Conservation (phyloP, 2,888 invertebrate genomes). For the Notodonta dromedarius region DNA sequence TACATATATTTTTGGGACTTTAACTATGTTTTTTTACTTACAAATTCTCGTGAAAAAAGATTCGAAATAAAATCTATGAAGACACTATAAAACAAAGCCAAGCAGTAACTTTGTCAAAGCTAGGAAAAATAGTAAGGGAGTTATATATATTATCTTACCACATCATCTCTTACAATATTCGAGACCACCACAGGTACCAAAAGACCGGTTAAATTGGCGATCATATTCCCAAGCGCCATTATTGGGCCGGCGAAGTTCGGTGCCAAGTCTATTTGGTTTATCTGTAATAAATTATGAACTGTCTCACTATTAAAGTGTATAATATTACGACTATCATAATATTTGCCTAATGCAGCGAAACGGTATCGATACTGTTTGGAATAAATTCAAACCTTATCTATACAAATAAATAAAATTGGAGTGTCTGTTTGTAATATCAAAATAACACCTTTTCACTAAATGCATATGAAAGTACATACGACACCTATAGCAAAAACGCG, state of each 20-base stretch:
- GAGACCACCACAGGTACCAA: slow-evolving; percentile 88
- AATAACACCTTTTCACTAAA: too few relatives aligned
- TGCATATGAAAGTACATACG: too few relatives aligned
- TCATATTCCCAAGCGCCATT: slow-evolving; percentile 91
- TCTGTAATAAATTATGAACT: slow-evolving; percentile 59
- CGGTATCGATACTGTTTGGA: background rate
- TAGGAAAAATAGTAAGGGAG: too few relatives aligned
- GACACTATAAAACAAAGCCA: too few relatives aligned
- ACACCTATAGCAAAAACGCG: too few relatives aligned
- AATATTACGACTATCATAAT: background rate
- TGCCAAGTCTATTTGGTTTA: slow-evolving; percentile 91
- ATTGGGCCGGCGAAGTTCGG: slow-evolving; percentile 91
- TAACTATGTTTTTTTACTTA: too few relatives aligned
- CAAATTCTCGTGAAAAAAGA: too few relatives aligned
- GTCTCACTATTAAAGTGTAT: background rate
- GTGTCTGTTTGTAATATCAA: too few relatives aligned
- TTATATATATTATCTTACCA: slow-evolving; percentile 42
- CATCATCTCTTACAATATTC: slow-evolving; percentile 84
- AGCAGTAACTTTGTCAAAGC: too few relatives aligned
- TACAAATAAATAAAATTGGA: too few relatives aligned
- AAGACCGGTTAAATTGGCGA: slow-evolving; percentile 88
- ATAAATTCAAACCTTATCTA: slow-evolving; percentile 5
- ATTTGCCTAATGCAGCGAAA: background rate
- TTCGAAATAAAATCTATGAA: too few relatives aligned
- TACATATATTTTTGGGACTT: too few relatives aligned